Evolutionary conservation across 2,113 vertebrate genomes (phyloP), one percentile per base, ranked within the genome.

Genomic region (Megaleporinus macrocephalus): DNA sequence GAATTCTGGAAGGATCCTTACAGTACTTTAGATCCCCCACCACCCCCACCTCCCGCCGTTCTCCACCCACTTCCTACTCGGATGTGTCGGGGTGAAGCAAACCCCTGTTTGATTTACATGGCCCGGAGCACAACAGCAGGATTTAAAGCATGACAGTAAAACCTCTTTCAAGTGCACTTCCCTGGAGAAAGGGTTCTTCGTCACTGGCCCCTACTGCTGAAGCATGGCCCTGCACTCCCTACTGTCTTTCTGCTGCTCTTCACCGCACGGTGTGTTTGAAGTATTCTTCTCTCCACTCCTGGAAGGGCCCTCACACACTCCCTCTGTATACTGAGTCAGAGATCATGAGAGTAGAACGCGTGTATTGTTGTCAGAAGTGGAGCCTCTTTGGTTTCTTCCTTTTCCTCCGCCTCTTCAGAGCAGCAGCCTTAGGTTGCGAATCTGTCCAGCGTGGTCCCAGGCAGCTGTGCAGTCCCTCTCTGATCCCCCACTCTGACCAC

Each of bases 111-210:
- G 83, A 84, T 86, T 86, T 83, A 82, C 84, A 79, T 57, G 82
- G 76, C 65, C 80, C 26, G 73, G 62, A 62, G 81, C 57, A 63
- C 49, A 84, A 80, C 44, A 84, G 75, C 74, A 71, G 61, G 73
- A 86, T 88, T 86, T 86, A 87, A 75, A 73, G 41, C 73, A 29
- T 55, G 59, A 78, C 81, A 72, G 71, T 87, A 26, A 84, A 82
- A 87, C 61, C 73, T 76, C 78, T 87, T 83, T 89, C 59, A 90
- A 83, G 85, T 86, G 79, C 68, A 82, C 79, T 89, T 81, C 76
- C 59, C 68, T 26, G 77, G 66, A 85, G 87, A 89, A 87, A 86
- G 81, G 59, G 61, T 29, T 22, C 73, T 47, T 78, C 78, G 81
- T 91, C 72, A 87, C 74, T 36, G 74, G 53, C 71, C 63, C 69